phyloP scores from a whole-genome alignment of 2,888 invertebrate genomes.

The Eugnorisma glareosa region DNA sequence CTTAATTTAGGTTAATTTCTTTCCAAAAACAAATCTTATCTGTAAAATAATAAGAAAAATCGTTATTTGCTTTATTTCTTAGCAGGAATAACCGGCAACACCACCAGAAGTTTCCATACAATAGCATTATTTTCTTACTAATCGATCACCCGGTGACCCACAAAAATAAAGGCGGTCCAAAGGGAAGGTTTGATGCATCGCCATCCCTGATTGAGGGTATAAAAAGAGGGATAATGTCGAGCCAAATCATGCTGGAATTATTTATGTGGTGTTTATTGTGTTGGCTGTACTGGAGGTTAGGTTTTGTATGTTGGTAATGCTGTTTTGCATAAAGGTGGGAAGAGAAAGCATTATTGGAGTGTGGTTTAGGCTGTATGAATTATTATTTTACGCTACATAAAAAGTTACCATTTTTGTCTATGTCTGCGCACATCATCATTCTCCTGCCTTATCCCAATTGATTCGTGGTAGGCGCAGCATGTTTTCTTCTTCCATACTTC shows the following conservation, averaged over 20 bases:
- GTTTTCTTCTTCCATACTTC: too few relatives aligned
- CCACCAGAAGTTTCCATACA: constrained; percentile 1
- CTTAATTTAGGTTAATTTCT: too few relatives aligned
- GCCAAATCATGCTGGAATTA: constrained; percentile 47
- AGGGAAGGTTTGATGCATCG: constrained; percentile 57
- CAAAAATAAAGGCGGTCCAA: constrained; percentile 47
- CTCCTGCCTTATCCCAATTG: too few relatives aligned
- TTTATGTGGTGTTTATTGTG: constrained; percentile 46
- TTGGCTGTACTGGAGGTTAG: constrained; percentile 10
- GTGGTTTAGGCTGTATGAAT: too few relatives aligned
- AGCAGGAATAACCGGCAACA: background rate
- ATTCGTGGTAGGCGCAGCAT: too few relatives aligned
- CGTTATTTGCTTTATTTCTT: background rate
- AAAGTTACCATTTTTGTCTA: too few relatives aligned
- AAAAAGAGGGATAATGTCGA: constrained; percentile 55
- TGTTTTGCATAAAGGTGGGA: constrained; percentile 34
- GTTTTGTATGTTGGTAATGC: constrained; percentile 3
- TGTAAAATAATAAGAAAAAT: background rate
- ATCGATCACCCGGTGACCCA: constrained; percentile 55
- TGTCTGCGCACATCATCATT: too few relatives aligned
- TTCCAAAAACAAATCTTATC: too few relatives aligned
- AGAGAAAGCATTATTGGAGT: background rate
- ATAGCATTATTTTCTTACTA: constrained; percentile 27
- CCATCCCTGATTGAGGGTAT: constrained; percentile 48
- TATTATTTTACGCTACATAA: too few relatives aligned